Conservation (phyloP, 2,113 vertebrate species). For the Aspidoscelis tigris region DNA sequence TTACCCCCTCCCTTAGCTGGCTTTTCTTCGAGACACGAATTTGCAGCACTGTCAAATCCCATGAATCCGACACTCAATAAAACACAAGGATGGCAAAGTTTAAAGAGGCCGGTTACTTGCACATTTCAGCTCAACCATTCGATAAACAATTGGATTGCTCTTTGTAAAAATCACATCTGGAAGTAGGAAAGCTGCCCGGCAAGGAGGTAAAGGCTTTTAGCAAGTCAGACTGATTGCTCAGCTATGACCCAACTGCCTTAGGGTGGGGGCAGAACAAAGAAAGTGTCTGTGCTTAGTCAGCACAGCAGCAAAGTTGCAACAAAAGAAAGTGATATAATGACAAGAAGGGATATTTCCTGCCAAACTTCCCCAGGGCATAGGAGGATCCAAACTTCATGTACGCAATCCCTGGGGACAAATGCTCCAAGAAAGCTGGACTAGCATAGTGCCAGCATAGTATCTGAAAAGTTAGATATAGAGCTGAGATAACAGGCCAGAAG, state of each 20-base stretch:
- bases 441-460: background rate
- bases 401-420: background rate
- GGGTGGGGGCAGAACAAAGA: constrained; percentile 13
- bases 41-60: constrained; percentile 61
- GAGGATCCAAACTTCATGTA: background rate
- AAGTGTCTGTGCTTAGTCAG: constrained; percentile 19
- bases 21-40: constrained; percentile 59
- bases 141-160: constrained; percentile 31
- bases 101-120: constrained; percentile 42
- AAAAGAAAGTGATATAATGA: constrained; percentile 32
- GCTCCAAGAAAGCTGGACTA: background rate
- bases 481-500: background rate
- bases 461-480: background rate
- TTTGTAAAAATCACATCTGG: constrained; percentile 59
- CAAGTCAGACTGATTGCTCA: constrained; percentile 59
- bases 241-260: constrained; percentile 47
- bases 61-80: constrained; percentile 67
- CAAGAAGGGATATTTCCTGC: constrained; percentile 16
- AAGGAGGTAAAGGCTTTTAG: constrained; percentile 63
- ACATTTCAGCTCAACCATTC: constrained; percentile 45
- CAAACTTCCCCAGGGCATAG: constrained; percentile 6
- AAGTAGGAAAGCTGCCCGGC: constrained; percentile 67
- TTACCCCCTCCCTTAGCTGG: constrained; percentile 25
- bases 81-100: constrained; percentile 62
- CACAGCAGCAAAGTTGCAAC: constrained; percentile 28